Conservation (phyloP, 2,113 vertebrate genomes). For the zebrafish (Danio rerio) region GRCz12tu NC_133180.1:16401001-16401500, state of each 20-base stretch:
- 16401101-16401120: slow-evolving; percentile 46
- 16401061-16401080: slow-evolving; percentile 45
- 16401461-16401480: too few species aligned
- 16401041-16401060: slow-evolving; percentile 19
- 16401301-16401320: background rate
- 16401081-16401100: slow-evolving; percentile 48
- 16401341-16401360: background rate
- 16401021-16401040: background rate
- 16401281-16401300: background rate
- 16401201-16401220: slow-evolving; percentile 32
- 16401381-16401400: too few species aligned
- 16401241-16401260: background rate
- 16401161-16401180: slow-evolving; percentile 38
- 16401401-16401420: too few species aligned
- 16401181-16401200: slow-evolving; percentile 3
- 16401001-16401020: slow-evolving; percentile 35
- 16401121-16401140: slow-evolving; percentile 47
- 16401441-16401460: too few species aligned
- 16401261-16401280: slow-evolving; percentile 1
- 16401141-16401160: slow-evolving; percentile 33
- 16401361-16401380: too few species aligned
- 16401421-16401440: too few species aligned
- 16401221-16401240: background rate
- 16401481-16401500: too few species aligned
- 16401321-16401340: background rate